phyloP scores from a whole-genome alignment of 2,888 invertebrate species.

The Euproctis similis region DNA sequence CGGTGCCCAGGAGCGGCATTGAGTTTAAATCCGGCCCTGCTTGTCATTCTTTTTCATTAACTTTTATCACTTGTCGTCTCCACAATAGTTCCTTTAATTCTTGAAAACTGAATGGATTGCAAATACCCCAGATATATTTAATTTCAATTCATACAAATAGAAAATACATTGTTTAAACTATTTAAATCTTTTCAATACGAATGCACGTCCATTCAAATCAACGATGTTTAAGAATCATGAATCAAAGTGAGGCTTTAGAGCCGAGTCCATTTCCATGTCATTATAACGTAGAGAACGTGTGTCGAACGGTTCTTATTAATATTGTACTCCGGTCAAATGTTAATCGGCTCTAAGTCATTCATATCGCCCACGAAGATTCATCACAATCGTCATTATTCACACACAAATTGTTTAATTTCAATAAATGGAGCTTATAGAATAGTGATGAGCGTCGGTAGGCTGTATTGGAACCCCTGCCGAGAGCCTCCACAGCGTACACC shows the following conservation, averaged over 20 bases:
- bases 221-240: slow-evolving; percentile 40
- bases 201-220: slow-evolving; percentile 38
- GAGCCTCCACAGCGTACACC: slow-evolving; percentile 25
- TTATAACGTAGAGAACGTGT: slow-evolving; percentile 37
- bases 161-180: too few relatives aligned
- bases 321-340: slow-evolving; percentile 69
- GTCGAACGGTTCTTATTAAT: slow-evolving; percentile 65
- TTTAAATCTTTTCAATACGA: slow-evolving; percentile 24
- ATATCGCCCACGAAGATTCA: slow-evolving; percentile 75
- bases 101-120: too few relatives aligned
- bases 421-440: slow-evolving; percentile 75
- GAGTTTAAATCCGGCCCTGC: too few relatives aligned
- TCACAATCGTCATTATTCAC: slow-evolving; percentile 76
- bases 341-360: slow-evolving; percentile 73
- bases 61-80: too few relatives aligned
- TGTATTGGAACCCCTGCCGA: slow-evolving; percentile 53
- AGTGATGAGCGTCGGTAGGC: slow-evolving; percentile 74
- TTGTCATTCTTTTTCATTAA: too few relatives aligned
- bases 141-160: too few relatives aligned
- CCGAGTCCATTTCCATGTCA: slow-evolving; percentile 61
- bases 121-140: too few relatives aligned
- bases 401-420: slow-evolving; percentile 77
- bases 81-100: too few relatives aligned
- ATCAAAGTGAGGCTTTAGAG: slow-evolving; percentile 26
- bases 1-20: too few relatives aligned